Percentiles rank a stretch among this genome's conserved stretches.
Evolutionary conservation across 2,888 invertebrate species (phyloP).

Genomic region (Leucophenga maculata): DNA sequence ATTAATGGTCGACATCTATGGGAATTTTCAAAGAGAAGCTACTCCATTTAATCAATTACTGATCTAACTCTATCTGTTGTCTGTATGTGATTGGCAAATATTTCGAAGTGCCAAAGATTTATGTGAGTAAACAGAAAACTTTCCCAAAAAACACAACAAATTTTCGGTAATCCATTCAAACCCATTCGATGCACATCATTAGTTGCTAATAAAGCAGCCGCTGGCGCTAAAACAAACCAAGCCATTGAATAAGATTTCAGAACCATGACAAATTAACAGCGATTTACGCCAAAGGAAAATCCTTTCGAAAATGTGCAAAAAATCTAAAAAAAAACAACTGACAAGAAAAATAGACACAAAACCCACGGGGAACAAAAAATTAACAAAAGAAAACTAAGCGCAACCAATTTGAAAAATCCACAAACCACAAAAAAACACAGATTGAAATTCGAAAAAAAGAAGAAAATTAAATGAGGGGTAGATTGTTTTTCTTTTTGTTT

Average conservation of each 20-base stretch:
- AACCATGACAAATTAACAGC: conserved; percentile 1
- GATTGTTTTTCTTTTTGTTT: conserved; percentile 46
- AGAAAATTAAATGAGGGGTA: conserved; percentile 52
- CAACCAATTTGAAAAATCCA: conserved; percentile 21
- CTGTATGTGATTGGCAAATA: too few relatives aligned
- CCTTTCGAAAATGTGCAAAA: background rate
- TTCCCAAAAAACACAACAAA: too few relatives aligned
- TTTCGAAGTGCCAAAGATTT: too few relatives aligned
- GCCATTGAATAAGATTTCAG: background rate
- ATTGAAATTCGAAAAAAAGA: conserved; percentile 56
- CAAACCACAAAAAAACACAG: conserved; percentile 21
- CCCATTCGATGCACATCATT: conserved; percentile 11
- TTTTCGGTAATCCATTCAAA: background rate
- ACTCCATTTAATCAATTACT: too few relatives aligned
- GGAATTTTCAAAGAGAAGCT: too few relatives aligned
- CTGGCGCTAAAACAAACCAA: background rate
- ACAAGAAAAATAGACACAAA: conserved; percentile 49
- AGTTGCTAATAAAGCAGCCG: conserved; percentile 14
- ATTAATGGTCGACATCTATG: too few relatives aligned
- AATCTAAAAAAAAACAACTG: background rate
- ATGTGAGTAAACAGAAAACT: too few relatives aligned
- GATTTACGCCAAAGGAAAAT: background rate
- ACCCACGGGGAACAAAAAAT: background rate
- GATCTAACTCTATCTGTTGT: too few relatives aligned
- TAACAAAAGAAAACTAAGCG: conserved; percentile 16